Evolutionary conservation across 2,888 invertebrate species (phyloP), one percentile per base, ranked within the genome.

Genomic region (Sphinx pinastri): DNA sequence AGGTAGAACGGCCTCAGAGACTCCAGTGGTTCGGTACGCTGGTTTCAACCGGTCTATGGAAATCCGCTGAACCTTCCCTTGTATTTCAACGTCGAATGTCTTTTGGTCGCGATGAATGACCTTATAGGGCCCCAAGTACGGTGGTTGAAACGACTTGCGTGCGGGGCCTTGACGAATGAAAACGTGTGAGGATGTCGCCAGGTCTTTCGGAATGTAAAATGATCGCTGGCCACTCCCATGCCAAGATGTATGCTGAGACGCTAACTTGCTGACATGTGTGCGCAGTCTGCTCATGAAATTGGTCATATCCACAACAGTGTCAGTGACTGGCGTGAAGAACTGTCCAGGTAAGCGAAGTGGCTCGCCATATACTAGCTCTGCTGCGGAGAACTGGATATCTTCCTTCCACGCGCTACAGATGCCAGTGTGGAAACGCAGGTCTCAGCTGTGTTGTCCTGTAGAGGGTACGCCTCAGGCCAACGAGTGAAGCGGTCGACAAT

Each of bases 381-480:
- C 73, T 12, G 74, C 7, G 0, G 76, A 69, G 1, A 73, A 14
- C 8, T 71, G 51, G 0, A 78, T 6, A 49, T 76, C 76, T 0
- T 72, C 75, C 19, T 78, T 78, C 60, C 71, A 73, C 0, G 76
- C 73, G 16, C 70, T 73, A 12, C 73, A 0, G 68, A 54, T 19
- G 83, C 70, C 10, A 93, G 79, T 2, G 85, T 82, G n/a, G 71
- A 54, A 0, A 85, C 85, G 4, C 85, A 82, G 0, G 86, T 82
- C 68, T 82, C 84, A 0, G 87, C 88, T 1, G 85, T 84, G 14
- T 85, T 86, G 68, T 88, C 81, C 0, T 45, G 12, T 0, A 88
- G 59, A 0, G 89, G 87, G 12, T 79, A 72, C 0, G 77, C 86
- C 71, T 88, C 75, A 25, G 87, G 83, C 89, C 89, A 89, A 8